Conservation (phyloP, 2,113 vertebrate genomes). For the Macroglossus sobrinus region DNA sequence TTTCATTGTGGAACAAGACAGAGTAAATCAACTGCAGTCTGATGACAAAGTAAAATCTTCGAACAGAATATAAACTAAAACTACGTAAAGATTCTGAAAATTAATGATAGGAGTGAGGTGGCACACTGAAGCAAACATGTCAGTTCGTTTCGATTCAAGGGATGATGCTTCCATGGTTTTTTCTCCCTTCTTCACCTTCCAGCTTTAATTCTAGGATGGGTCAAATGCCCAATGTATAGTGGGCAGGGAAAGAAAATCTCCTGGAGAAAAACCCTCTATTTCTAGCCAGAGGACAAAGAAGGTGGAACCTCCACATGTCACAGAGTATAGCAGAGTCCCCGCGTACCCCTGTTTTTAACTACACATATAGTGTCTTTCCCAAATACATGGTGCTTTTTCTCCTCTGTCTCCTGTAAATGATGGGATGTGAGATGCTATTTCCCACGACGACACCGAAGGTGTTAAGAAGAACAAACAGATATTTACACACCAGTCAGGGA, state of each 20-base stretch:
- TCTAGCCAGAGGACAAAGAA: not conserved
- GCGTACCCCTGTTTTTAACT: too few relatives aligned
- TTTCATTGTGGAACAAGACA: not conserved
- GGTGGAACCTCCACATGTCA: rapidly evolving
- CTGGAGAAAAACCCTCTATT: not conserved
- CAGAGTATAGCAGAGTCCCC: rapidly evolving
- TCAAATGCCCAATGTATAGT: not conserved
- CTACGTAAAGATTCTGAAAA: not conserved
- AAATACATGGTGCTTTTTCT: too few relatives aligned
- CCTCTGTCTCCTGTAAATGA: too few relatives aligned
- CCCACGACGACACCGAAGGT: too few relatives aligned
- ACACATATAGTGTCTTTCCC: too few relatives aligned
- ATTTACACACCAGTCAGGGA: too few relatives aligned
- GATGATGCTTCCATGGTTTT: not conserved
- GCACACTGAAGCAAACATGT: not conserved
- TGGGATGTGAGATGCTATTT: too few relatives aligned
- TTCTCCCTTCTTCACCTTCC: not conserved
- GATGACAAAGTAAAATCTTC: not conserved
- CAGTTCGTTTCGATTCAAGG: not conserved
- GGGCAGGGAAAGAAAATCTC: not conserved
- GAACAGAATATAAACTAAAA: not conserved
- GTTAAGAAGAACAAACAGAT: too few relatives aligned
- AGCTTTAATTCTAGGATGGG: not conserved
- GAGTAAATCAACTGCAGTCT: not conserved
- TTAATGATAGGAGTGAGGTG: rapidly evolving